These are phyloP conservation scores for Zaprionus africanus DNA, from an alignment of 1,140 invertebrate species.

Conservation along the genomic window DNA sequence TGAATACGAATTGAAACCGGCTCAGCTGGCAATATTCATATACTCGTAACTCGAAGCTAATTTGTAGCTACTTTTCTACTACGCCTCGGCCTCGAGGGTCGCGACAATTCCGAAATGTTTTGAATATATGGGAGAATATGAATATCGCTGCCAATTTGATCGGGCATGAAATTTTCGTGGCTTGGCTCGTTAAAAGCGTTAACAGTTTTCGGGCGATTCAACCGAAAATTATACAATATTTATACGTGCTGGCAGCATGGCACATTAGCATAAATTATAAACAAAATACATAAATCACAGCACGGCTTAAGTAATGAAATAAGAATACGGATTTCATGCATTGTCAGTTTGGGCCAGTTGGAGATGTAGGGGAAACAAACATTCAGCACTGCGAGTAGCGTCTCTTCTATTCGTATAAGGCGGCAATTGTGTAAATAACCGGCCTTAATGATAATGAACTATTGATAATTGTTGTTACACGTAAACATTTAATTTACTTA, in stretches of 20 bases:
- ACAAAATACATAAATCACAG: constrained; percentile 48
- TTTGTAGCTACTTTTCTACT: constrained; percentile 34
- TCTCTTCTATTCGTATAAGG: constrained; percentile 22
- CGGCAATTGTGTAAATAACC: constrained; percentile 47
- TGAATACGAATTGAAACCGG: constrained; percentile 45
- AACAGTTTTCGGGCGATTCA: constrained; percentile 15
- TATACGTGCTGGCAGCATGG: constrained; percentile 34
- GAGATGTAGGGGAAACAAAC: too few relatives aligned
- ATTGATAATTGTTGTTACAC: constrained; percentile 43
- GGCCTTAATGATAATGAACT: constrained; percentile 45
- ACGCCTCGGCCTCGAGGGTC: constrained; percentile 42
- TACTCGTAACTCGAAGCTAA: constrained; percentile 23
- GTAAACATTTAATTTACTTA: constrained; percentile 61
- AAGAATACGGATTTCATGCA: constrained; percentile 59
- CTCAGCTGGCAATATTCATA: constrained; percentile 37
- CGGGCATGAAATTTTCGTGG: constrained; percentile 40
- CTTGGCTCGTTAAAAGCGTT: constrained; percentile 47
- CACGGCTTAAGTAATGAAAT: constrained; percentile 11
- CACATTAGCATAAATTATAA: constrained; percentile 67
- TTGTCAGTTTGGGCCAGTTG: constrained; percentile 41
- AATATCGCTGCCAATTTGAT: constrained; percentile 33
- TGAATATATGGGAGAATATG: constrained; percentile 32
- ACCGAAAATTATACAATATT: constrained; percentile 27
- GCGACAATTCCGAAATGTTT: constrained; percentile 31
- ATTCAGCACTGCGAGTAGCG: too few relatives aligned